These are phyloP conservation scores for human (Homo sapiens) DNA, from an alignment of 2,113 vertebrate species.

Conservation along the genomic window GRCh38 chr9:24882501-24883000, in stretches of 20 bases:
- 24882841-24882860: neutral
- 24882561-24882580: constrained; percentile 68
- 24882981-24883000: neutral
- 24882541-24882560: constrained; percentile 52
- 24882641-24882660: constrained; percentile 34
- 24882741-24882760: constrained; percentile 40
- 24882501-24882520: constrained; percentile 64
- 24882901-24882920: neutral
- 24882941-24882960: neutral
- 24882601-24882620: constrained; percentile 72
- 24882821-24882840: constrained; percentile 42
- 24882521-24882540: constrained; percentile 10
- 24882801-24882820: neutral
- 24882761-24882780: neutral
- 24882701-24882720: constrained; percentile 48
- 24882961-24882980: constrained; percentile 29
- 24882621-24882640: constrained; percentile 67
- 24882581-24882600: constrained; percentile 46
- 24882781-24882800: neutral
- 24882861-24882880: neutral
- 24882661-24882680: neutral
- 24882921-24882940: neutral
- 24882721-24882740: neutral
- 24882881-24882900: neutral
- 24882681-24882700: constrained; percentile 52